Base-by-base conservation (phyloP, 2,797 vertebrate genomes). In the Kryptolebias ocellatus region DNA sequence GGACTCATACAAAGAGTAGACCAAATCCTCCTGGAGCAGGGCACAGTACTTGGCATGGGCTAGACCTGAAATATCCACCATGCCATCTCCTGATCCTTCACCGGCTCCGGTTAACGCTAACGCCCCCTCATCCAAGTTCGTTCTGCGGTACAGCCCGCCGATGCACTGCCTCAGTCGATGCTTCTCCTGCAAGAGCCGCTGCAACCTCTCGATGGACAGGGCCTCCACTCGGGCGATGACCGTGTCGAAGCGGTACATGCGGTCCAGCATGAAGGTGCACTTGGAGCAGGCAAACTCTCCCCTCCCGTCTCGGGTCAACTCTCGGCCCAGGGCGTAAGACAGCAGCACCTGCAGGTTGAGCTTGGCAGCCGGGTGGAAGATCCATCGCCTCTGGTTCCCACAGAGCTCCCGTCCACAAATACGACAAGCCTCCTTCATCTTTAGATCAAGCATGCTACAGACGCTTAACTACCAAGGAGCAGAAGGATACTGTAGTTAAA, bases 251-350 rank as follows among this genome's bases (percentile, higher is more conserved):
- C 96, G 94, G 83, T 97, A 99, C 93, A 99, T 94, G 67, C 98
- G 96, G 84, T 98, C 97, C 79, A 99, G 91, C 97, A 98, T 97
- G 90, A 98, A 99, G 68, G 94, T 93, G 78, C 98, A 99, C 85
- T 99, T 99, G 87, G 97, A 95, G 93, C 98, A 99, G 24, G 93
- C 96, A 0, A 99, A 99, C 88, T 99, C 98, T 14, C 93, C 95
- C 24, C 90, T 90, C 78, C 98, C 98, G 0, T 98, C 97, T 14
- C 98, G 95, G 67, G 90, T 86, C 74, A 99, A 86, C 83, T 98
- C 96, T 53, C 60, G 89, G 37, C 97, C 96, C 72, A 99, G 85
- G 1, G 96, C 96, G 4, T 99, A 96, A 8, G 96, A 96, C 3
- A 99, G 94, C 73, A 99, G 92, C 66, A 98, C 96, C 89, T 98